A percentile compares a stretch with the other conserved stretches of the same genome.
Conservation (phyloP, 2,888 invertebrate species). For the Pseudococcus longispinus region DNA sequence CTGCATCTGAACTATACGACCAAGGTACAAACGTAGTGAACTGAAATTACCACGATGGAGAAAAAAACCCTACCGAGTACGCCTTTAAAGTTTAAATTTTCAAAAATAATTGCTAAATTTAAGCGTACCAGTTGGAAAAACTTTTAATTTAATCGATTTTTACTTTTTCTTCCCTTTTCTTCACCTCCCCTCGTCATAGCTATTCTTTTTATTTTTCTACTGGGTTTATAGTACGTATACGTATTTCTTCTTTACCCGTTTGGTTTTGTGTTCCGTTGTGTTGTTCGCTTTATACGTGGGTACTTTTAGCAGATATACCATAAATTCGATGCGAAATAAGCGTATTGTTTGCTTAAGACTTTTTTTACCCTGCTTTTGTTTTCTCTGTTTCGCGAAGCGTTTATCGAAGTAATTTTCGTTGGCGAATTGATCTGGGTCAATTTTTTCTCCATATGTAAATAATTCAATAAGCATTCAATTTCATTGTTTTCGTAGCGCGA, state of each 20-base stretch:
- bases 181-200: not conserved
- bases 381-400: not conserved
- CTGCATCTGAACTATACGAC: not conserved
- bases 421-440: not conserved
- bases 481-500: too few relatives aligned
- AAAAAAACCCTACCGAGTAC: not conserved
- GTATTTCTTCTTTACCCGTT: not conserved
- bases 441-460: not conserved
- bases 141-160: slow-evolving; percentile 32
- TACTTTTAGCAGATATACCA: not conserved
- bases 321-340: slow-evolving; percentile 20
- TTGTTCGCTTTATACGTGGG: not conserved
- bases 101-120: slow-evolving; percentile 31
- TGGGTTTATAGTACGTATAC: not conserved
- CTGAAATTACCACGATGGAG: not conserved
- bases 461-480: not conserved
- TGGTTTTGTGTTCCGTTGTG: not conserved
- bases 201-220: not conserved
- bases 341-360: not conserved
- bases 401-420: slow-evolving; percentile 26
- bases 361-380: not conserved
- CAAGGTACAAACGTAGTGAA: not conserved
- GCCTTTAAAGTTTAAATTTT: slow-evolving; percentile 30
- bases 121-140: slow-evolving; percentile 17
- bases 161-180: slow-evolving; percentile 9